Evolutionary conservation across 1,140 invertebrate species (phyloP).

Genomic region (Zaprionus davidi): DNA sequence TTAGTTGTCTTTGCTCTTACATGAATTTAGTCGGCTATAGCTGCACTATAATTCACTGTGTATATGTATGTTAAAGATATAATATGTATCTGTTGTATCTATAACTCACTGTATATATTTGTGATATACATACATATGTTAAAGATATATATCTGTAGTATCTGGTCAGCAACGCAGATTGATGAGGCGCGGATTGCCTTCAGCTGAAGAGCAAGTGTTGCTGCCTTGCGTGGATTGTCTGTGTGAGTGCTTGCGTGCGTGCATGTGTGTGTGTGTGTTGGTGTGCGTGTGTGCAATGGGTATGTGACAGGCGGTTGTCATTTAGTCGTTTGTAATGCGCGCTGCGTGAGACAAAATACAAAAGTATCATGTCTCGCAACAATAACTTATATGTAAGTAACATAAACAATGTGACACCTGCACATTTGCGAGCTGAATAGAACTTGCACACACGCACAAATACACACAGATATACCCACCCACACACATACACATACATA

Average conservation of each 20-base stretch:
- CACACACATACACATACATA: slow-evolving; percentile 1
- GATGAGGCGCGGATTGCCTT: neutral
- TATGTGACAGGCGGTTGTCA: slow-evolving; percentile 70
- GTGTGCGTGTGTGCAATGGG: slow-evolving; percentile 26
- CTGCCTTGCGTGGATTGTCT: slow-evolving; percentile 18
- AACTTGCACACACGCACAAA: slow-evolving; percentile 22
- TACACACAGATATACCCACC: neutral
- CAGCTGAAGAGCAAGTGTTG: slow-evolving; percentile 1
- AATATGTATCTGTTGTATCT: neutral
- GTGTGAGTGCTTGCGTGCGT: neutral
- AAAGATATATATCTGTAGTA: neutral
- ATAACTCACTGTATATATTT: too few relatives aligned
- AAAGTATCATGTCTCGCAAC: slow-evolving; percentile 69
- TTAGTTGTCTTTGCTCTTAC: too few relatives aligned
- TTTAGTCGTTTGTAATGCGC: slow-evolving; percentile 73
- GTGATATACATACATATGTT: slow-evolving; percentile 2
- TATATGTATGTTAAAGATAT: too few relatives aligned
- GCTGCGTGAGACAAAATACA: slow-evolving; percentile 57
- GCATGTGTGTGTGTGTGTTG: neutral
- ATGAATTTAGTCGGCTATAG: too few relatives aligned
- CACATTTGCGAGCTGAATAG: slow-evolving; percentile 47
- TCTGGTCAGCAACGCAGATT: neutral
- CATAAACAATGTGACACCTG: slow-evolving; percentile 46
- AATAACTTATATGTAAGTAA: slow-evolving; percentile 60
- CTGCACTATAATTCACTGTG: too few relatives aligned